Base-by-base conservation (phyloP, 1,140 invertebrate genomes). In the Caenorhabditis briggsae region DNA sequence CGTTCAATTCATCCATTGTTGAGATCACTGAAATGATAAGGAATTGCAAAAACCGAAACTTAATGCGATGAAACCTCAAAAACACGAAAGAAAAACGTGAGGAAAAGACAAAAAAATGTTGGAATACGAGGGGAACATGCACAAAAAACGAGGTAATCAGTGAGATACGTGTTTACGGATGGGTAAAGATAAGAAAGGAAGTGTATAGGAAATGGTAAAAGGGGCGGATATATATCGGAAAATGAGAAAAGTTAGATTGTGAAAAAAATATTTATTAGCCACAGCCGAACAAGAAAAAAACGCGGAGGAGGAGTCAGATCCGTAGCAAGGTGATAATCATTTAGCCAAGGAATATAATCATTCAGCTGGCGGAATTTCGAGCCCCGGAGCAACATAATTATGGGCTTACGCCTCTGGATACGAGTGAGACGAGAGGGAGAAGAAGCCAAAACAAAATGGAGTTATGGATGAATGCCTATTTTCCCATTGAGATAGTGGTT, bases 1-100 rank as follows among this genome's bases (percentile, higher is more conserved):
- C 88, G 83, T 87, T 88, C 55, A 88, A 50, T 56, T 88, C 88
- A 46, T 84, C 87, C 88, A 88, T 88, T 41, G 84, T 65, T 43
- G 53, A 78, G 53, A 48, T 65, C 78, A 53, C 78, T 70, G 20
- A 74, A 58, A 55, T 85, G 83, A 61, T 58, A 85, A 58, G 53
- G n/a, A 9, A 46, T 43, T 53, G 50, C 50, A 23, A 8, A 50
- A 78, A 78, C 7, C 18, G 41, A 23, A 33, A 33, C 33, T 3
- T 33, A 33, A 33, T 33, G 33, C 1, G 33, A 33, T 33, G 33
- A 33, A 33, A 33, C 33, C 33, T 33, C 5, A 41, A 33, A 12
- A 46, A 58, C 23, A 48, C 5, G 41, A 48, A 20, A 20, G 46
- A 59, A 53, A 64, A 61, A 7, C 16, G 16, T 64, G 9, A 50